Evolutionary conservation across 2,888 invertebrate genomes (phyloP).

Genomic region (Branchellion lobata): DNA sequence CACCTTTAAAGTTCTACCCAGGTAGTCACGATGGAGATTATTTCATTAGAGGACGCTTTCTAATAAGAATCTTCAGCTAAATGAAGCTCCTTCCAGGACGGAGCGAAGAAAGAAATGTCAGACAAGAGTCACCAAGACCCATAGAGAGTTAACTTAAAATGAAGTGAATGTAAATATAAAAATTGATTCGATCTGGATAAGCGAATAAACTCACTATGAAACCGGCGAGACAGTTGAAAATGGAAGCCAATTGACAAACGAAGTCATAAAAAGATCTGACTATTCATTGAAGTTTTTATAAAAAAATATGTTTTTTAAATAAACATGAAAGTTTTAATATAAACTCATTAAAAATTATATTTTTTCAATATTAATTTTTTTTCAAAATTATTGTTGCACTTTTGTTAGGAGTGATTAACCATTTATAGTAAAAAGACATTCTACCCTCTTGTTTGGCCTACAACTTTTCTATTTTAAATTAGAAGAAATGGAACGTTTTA

Average conservation of each 20-base stretch:
- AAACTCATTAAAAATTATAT: neutral
- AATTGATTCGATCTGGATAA: neutral
- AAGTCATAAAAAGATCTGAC: neutral
- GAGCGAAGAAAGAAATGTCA: constrained; percentile 13
- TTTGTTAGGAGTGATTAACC: constrained; percentile 8
- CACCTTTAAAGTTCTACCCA: neutral
- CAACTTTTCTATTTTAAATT: neutral
- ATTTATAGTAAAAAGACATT: neutral
- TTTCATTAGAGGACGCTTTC: neutral
- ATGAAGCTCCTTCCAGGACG: neutral
- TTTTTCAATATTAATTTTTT: neutral
- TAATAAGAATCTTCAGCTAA: neutral
- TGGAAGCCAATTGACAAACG: neutral
- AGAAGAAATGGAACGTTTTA: constrained; percentile 7
- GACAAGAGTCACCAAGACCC: neutral
- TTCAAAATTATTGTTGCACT: neutral
- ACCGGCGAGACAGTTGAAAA: too few species aligned
- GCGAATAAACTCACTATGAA: too few species aligned
- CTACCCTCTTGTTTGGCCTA: neutral
- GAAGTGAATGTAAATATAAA: neutral
- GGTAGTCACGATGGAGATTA: neutral
- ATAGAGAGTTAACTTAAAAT: neutral
- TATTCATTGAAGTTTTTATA: neutral
- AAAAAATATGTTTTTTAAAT: neutral
- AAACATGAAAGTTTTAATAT: neutral